phyloP scores from a whole-genome alignment of 2,888 invertebrate genomes.

The Pterobdella sp. region DNA sequence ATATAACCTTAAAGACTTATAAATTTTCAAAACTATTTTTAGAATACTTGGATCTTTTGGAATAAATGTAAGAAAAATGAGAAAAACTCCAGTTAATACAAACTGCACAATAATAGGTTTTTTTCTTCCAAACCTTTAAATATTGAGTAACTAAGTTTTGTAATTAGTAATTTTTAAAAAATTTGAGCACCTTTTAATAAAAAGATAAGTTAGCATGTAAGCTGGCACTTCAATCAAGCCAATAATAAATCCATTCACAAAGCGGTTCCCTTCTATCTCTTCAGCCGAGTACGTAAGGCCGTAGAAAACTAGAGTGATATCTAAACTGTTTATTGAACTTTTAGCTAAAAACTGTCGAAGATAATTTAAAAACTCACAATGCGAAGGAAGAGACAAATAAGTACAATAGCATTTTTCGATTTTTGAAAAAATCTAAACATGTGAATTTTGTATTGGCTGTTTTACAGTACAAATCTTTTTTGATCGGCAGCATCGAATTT shows the following conservation, averaged over 20 bases:
- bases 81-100: constrained; percentile 1
- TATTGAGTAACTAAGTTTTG: not conserved
- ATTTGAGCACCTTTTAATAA: constrained; percentile 35
- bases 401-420: not conserved
- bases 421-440: constrained; percentile 1
- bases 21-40: not conserved
- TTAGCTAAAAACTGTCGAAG: not conserved
- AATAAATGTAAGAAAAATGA: constrained; percentile 1
- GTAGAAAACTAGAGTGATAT: constrained; percentile 41
- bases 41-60: not conserved
- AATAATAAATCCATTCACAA: constrained; percentile 39
- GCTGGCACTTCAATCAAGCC: constrained; percentile 40
- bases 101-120: not conserved
- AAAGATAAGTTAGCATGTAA: constrained; percentile 35
- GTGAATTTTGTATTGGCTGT: not conserved
- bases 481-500: not conserved
- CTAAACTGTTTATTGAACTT: constrained; percentile 38
- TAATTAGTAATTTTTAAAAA: not conserved
- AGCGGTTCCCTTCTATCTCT: constrained; percentile 41
- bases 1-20: not conserved
- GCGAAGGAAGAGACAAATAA: not conserved
- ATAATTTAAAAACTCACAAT: not conserved
- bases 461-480: not conserved
- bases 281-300: constrained; percentile 42
- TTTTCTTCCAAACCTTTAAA: constrained; percentile 22